Base-by-base conservation (phyloP, 2,113 vertebrate genomes). In the Eupsittula cactorum region DNA sequence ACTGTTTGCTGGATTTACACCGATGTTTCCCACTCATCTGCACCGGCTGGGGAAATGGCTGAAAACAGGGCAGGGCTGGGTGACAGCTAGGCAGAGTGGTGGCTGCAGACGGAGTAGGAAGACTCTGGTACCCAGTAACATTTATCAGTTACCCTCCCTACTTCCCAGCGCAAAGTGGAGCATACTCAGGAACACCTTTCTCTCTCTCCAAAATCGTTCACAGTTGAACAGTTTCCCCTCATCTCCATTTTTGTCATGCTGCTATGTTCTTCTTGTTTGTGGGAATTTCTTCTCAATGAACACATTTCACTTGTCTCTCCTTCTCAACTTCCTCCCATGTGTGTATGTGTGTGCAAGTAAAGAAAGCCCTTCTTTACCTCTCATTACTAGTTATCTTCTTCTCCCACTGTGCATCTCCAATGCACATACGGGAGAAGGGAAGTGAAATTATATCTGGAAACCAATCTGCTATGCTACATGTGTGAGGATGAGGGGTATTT, bases 391-490 rank as follows among this genome's bases (percentile, higher is more conserved):
- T 84, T 78, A 24, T 10, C 3, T 69, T 13, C 13, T 88, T 33
- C 23, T 87, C 11, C 31, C 13, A 17, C 21, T 68, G 16, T 68
- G 13, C 7, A 7, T 37, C 50, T 68, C 16, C 31, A 73, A 35
- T 2, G 5, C 19, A n/a, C 17, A 20, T 3, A 23, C n/a, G 15
- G 15, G 31, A 86, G 44, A 76, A 8, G 2, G 4, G 25, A 71
- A 60, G 59, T 18, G 1, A 75, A 78, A 75, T 59, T 39, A 7
- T 49, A 28, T 27, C 42, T 62, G 28, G 17, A 12, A 86, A 59
- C 1, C 0, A 2, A 44, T 19, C 41, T 52, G 16, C 25, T 29
- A 4, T 11, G 6, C 55, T 62, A 42, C 3, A 4, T 44, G 17
- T 62, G 28, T 85, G 42, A 86, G 29, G 85, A 59, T 11, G 27